Evolutionary conservation across 2,888 invertebrate genomes (phyloP), one percentile per base, ranked within the genome.

Genomic region (Nowickia ferox): DNA sequence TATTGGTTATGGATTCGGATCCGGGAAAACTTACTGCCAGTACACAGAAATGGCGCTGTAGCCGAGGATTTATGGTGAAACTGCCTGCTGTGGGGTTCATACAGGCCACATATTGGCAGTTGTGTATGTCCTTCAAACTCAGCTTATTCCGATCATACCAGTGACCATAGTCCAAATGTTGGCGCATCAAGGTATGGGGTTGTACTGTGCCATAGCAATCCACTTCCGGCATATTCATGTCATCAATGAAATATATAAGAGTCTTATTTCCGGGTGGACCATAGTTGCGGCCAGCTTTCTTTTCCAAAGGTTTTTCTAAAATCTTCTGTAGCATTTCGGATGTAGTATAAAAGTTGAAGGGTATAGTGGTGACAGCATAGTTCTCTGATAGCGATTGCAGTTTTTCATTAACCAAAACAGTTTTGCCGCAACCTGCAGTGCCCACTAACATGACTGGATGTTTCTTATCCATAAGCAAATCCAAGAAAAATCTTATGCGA

Each of bases 1-100:
- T 99, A 51, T 95, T 96, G 80, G 95, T 96, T 82, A 98, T 93
- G 0, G 98, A 96, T 68, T 99, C 98, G 0, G 91, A 88, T 84
- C 95, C 94, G 0, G 97, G 97, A 88, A 96, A 96, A 92, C 96
- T 96, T 51, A 97, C 96, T 3, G 97, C 97, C 91, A 97, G 97
- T 0, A 97, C 97, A 89, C 97, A 96, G 91, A 98, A 98, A 92
- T 98, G 97, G 71, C 97, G 94, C 92, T 98, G 98, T 10, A 99
- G 94, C 87, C 99, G 94, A 0, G 98, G 97, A 93, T 98, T 98
- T 87, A 99, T 98, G 5, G 98, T 98, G 90, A 99, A 99, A 90
- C 98, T 98, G 66, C 99, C 99, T 40, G 98, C 98, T 0, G 98
- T 98, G 0, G 99, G 99, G 93, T 99, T 99, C 98, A 99, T 99